Conservation (phyloP, 2,113 vertebrate species). For the Columba janthina region DNA sequence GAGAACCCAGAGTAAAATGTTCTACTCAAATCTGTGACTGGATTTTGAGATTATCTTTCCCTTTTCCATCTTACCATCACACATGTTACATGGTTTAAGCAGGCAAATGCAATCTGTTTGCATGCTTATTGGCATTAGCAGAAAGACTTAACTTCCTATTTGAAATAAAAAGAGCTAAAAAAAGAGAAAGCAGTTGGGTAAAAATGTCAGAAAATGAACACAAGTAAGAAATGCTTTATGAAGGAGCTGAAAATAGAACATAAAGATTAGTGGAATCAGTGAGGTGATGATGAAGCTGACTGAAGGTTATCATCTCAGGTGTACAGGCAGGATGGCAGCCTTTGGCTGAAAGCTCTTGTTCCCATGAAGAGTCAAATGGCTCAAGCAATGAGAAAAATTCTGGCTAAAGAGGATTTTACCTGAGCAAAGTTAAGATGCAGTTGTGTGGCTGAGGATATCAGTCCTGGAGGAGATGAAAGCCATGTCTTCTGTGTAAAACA, state of each 20-base stretch:
- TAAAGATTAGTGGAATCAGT: not conserved
- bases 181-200: not conserved
- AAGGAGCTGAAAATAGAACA: not conserved
- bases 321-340: not conserved
- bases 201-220: not conserved
- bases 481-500: not conserved
- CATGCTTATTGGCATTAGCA: not conserved
- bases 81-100: not conserved
- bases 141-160: not conserved
- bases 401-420: not conserved
- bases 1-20: not conserved
- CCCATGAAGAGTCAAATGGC: not conserved
- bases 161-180: not conserved
- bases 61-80: not conserved
- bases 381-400: not conserved
- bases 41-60: not conserved
- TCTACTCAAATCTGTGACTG: not conserved
- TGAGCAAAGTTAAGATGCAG: not conserved
- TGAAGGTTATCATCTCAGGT: not conserved
- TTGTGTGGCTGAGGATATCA: not conserved
- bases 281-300: not conserved
- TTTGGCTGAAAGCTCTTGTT: not conserved
- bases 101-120: not conserved
- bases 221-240: not conserved
- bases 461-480: not conserved